phyloP scores from a whole-genome alignment of 1,140 invertebrate species.

The Drepana arcuata region DNA sequence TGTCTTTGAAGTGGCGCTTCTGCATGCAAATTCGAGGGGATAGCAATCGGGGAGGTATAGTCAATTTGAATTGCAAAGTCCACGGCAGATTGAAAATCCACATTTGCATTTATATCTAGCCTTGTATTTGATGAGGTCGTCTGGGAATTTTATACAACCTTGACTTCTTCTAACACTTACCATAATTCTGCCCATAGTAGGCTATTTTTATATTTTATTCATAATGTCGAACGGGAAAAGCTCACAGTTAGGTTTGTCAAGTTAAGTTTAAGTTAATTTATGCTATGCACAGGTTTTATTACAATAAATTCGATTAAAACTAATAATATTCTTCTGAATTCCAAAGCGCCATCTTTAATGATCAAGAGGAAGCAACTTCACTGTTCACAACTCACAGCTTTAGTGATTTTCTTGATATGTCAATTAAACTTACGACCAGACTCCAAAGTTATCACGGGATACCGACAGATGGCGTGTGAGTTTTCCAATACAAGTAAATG shows the following conservation, averaged over 20 bases:
- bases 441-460: no score
- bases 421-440: no score
- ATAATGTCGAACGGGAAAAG: no score
- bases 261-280: no score
- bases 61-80: constrained; percentile 24
- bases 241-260: no score
- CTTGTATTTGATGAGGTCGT: neutral
- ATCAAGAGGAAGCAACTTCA: no score
- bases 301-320: neutral
- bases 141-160: neutral
- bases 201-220: neutral
- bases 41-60: constrained; percentile 32
- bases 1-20: constrained; percentile 68
- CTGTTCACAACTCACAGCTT: no score
- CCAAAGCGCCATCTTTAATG: no score
- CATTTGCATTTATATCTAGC: neutral
- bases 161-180: neutral
- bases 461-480: no score
- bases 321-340: neutral
- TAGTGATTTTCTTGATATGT: no score
- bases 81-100: neutral
- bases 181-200: neutral
- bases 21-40: constrained; percentile 59
- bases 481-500: no score
- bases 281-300: no score